Percentiles rank a stretch among this genome's conserved stretches.
Conservation (phyloP, 2,888 invertebrate genomes). For the Drosophila mulleri region DNA sequence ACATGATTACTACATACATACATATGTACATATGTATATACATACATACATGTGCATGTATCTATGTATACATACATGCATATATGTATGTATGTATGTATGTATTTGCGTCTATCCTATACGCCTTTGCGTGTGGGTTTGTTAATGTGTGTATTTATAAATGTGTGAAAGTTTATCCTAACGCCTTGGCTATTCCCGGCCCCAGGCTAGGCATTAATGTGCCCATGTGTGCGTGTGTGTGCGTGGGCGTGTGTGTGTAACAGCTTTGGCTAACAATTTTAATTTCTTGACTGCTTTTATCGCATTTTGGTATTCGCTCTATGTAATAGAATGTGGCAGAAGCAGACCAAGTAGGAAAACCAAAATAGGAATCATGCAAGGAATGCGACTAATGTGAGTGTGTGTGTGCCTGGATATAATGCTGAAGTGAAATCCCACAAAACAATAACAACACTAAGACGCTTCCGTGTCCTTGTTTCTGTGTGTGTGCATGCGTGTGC, state of each 20-base stretch:
- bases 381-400: slow-evolving; percentile 44
- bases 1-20: slow-evolving; percentile 11
- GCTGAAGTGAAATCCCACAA: slow-evolving; percentile 47
- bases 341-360: slow-evolving; percentile 40
- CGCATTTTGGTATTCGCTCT: slow-evolving; percentile 69
- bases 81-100: neutral
- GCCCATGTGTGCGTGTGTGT: slow-evolving; percentile 7
- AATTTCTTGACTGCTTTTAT: slow-evolving; percentile 68
- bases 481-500: neutral
- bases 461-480: slow-evolving; percentile 47
- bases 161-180: slow-evolving; percentile 19
- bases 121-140: neutral
- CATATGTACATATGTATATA: neutral
- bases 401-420: slow-evolving; percentile 22
- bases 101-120: neutral
- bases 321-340: slow-evolving; percentile 66
- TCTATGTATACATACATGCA: neutral
- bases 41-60: neutral
- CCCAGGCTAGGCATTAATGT: slow-evolving; percentile 30
- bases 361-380: slow-evolving; percentile 57
- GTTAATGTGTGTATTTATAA: slow-evolving; percentile 11
- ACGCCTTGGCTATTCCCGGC: slow-evolving; percentile 14
- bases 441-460: slow-evolving; percentile 50
- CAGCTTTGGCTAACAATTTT: slow-evolving; percentile 61
- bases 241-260: slow-evolving; percentile 1